Base-by-base conservation (phyloP, 1,140 invertebrate species). In the Euura saliciscinereae region DNA sequence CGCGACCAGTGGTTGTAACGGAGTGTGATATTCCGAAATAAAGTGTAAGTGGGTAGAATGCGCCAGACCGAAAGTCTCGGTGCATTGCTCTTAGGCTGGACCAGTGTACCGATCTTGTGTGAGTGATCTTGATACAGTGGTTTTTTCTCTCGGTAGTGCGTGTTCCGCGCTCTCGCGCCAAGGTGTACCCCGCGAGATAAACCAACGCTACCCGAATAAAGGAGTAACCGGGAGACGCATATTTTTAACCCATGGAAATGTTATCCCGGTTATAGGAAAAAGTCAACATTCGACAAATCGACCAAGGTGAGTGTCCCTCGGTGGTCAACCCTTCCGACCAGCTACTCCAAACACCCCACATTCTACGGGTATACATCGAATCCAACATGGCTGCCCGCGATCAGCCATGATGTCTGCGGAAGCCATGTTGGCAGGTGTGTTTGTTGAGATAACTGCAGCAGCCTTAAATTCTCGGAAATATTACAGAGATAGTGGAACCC, bases 391-490 rank as follows among this genome's bases (percentile, higher is more conserved):
- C 86, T 76, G 82, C 77, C 64, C 79, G 81, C 79, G 80, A 83
- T 81, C 84, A 86, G 85, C 84, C 85, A 85, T 86, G 84, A 85
- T 80, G 80, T 76, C 84, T 81, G 85, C 86, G 85, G 86, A 85
- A 88, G 86, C 86, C 86, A 88, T 87, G 85, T 88, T 88, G 86
- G 86, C 86, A 88, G 86, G 86, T 88, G 86, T 86, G 86, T 84
- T 78, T 67, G 66, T 67, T 44, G 28, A 67, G 66, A 67, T 67
- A 67, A 67, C 66, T 42, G 43, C 28, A n/a, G 51, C 51, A 11
- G 13, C 51, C 51, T n/a, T 8, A 59, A 8, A n/a, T 59, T 59
- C 51, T 4, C 8, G 6, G 51, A 59, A 59, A 59, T 59, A 11
- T 28, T 28, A 28, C 28, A 8, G 51, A 59, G 51, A 59, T 59